Evolutionary conservation across 2,113 vertebrate species (phyloP).

Genomic region (Pelodiscus sinensis): DNA sequence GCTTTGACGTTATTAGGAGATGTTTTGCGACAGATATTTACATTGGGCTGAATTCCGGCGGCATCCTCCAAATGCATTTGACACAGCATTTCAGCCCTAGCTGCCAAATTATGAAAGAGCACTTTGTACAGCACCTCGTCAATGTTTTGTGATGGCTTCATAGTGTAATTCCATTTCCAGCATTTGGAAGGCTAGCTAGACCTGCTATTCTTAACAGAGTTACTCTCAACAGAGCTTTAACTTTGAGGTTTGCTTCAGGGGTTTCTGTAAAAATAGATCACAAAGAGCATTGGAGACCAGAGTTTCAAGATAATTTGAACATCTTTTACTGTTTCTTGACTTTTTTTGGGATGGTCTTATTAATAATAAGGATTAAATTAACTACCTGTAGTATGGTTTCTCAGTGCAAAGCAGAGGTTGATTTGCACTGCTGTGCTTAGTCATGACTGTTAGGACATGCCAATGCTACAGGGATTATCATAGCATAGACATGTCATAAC

Average conservation of each 20-base stretch:
- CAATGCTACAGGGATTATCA: background rate
- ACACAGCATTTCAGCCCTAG: background rate
- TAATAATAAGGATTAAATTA: constrained; percentile 36
- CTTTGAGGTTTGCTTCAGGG: background rate
- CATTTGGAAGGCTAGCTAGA: constrained; percentile 8
- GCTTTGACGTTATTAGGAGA: constrained; percentile 44
- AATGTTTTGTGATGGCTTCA: constrained; percentile 28
- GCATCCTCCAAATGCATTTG: background rate
- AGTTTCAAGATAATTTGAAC: background rate
- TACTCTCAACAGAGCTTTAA: constrained; percentile 52
- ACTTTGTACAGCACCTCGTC: constrained; percentile 50
- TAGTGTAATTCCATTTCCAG: constrained; percentile 21
- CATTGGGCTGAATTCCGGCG: background rate
- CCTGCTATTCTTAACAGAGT: background rate
- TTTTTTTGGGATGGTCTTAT: constrained; percentile 29
- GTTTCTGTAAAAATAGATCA: constrained; percentile 54
- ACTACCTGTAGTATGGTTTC: background rate
- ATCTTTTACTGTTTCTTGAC: constrained; percentile 52
- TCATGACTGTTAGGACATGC: too few relatives aligned
- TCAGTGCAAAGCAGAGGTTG: accelerated
- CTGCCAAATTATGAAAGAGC: constrained; percentile 1
- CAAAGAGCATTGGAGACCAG: constrained; percentile 3
- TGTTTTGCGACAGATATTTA: constrained; percentile 47
- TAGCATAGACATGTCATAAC: background rate
- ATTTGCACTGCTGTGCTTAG: constrained; percentile 15